These are phyloP conservation scores for Pelusios castaneus DNA, from an alignment of 2,113 vertebrate species.

Conservation along the genomic window DNA sequence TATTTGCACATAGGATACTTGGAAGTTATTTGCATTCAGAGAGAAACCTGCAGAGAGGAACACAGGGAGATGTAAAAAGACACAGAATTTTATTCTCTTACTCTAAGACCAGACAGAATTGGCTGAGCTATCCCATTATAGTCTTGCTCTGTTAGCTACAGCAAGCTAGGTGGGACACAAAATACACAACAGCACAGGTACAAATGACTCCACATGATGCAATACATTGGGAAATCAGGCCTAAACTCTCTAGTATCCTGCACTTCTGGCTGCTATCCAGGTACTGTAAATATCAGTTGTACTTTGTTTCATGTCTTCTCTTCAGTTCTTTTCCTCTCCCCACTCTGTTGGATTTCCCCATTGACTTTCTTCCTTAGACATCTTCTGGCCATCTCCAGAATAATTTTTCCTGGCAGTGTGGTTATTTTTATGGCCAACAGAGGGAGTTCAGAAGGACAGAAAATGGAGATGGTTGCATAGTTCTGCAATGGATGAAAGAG, in stretches of 20 bases:
- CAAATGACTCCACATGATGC: fast-evolving
- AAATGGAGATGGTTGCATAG: neutral
- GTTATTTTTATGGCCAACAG: neutral
- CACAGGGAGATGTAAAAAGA: no score
- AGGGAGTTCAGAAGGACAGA: neutral
- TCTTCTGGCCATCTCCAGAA: neutral
- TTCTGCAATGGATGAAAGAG: neutral
- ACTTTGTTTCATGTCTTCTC: neutral
- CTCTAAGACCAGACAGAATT: no score
- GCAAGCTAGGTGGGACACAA: no score
- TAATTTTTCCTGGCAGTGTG: neutral
- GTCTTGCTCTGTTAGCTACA: no score
- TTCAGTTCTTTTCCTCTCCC: neutral
- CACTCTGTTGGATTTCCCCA: neutral
- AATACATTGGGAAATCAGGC: neutral
- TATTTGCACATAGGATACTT: neutral
- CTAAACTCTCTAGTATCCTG: neutral
- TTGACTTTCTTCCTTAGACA: neutral
- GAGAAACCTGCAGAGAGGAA: no score
- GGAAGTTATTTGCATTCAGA: no score
- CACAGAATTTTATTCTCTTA: no score
- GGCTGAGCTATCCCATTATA: no score
- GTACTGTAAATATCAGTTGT: neutral
- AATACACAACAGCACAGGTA: neutral
- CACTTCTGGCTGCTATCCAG: neutral